Base-by-base conservation (phyloP, 2,113 vertebrate species). In the Trogon surrucura region DNA sequence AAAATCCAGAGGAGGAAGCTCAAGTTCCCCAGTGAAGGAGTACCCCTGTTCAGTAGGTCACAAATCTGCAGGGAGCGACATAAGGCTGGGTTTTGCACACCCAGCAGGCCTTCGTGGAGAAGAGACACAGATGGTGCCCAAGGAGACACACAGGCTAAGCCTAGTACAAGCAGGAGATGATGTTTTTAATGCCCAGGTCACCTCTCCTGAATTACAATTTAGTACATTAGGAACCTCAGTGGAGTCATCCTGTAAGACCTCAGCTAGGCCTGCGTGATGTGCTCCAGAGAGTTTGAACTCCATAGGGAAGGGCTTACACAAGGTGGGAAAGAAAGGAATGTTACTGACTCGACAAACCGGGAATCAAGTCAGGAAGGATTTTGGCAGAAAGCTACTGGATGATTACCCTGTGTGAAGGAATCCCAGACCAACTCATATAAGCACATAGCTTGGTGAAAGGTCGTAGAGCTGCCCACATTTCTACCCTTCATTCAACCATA, bases 161-260 rank as follows among this genome's bases (percentile, higher is more conserved):
- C 21, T 21, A 32, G 25, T 41, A 80, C 64, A 71, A 47, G 21
- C 51, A 74, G 83, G 58, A 95, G 86, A 88, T 82, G 69, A 66
- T 91, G 91, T 93, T 96, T 94, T 92, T 86, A 92, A 94, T 84
- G 77, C 86, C 66, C 93, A 88, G 93, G 96, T 89, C 91, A 77
- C 88, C 82, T 89, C 87, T 58, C 92, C 75, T 91, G 96, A 96
- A 95, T 95, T 66, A 95, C 95, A 97, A 88, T 60, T 89, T 77
- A 83, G 86, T 78, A 70, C 27, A 53, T 74, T n/a, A 81, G 75
- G 44, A 88, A 50, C 17, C 71, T 34, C 66, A 56, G 0, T 78
- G 73, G 7, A 78, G 26, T 38, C 66, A 48, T 30, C 45, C 56
- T 62, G 6, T 19, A 60, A 71, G 64, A 89, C 44, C 41, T 77